Evolutionary conservation across 2,888 invertebrate genomes (phyloP), one percentile per base, ranked within the genome.

Genomic region (Cyrtodaria siliqua): DNA sequence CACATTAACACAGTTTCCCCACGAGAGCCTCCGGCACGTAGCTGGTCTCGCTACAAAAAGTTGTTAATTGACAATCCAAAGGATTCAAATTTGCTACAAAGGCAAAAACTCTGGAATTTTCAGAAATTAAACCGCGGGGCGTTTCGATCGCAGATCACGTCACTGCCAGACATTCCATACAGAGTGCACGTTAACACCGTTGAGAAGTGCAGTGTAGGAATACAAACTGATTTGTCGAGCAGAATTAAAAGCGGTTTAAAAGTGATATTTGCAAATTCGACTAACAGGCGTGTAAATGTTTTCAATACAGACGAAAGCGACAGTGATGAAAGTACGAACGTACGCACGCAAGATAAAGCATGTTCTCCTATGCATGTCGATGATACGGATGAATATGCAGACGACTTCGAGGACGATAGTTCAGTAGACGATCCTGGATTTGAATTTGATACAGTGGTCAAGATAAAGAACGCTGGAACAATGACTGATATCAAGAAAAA

Each of bases 91-190:
- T 56, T 81, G 18, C 52, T 81, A 18, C 71, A 81, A 40, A 50
- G 81, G 20, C 81, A 81, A 29, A 81, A 77, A 40, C 62, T 81
- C 6, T 81, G 81, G 81, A 77, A 81, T 38, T 81, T 81, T 52
- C 81, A 81, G 33, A 81, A 81, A 49, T 14, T 81, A 23, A 81
- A 81, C 42, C 70, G 81, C 1, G 81, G 81, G 2, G 81, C 81
- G 1, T 81, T 81, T 42, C 63, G 81, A 12, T 78, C 81, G n/a
- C 77, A 81, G 27, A 38, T 81, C 9, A 18, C 69, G 24, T 81
- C 81, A 26, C 50, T 81, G 38, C 81, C 81, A 38, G 81, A 81
- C 29, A 81, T 81, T n/a, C 81, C 81, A 2, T 81, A 71, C 26
- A 59, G 81, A 18, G 75, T 72, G 1, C 73, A 77, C 33, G 59